Percentiles rank a stretch among this genome's conserved stretches.
These are phyloP conservation scores for Sebastes hopkinsi DNA, from an alignment of 2,797 vertebrate genomes.

Conservation along the genomic window DNA sequence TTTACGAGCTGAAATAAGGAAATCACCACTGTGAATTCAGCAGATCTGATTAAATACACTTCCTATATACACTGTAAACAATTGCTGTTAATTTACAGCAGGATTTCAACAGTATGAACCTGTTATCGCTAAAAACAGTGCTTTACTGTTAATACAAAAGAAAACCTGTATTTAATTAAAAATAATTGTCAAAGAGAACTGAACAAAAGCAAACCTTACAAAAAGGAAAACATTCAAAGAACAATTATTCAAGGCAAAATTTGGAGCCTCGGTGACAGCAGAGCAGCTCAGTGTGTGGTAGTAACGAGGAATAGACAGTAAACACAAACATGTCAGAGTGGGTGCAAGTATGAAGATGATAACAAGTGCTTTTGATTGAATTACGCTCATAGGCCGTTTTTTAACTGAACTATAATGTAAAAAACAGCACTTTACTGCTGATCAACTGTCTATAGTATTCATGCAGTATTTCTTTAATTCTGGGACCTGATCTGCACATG, in stretches of 20 bases:
- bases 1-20: not conserved
- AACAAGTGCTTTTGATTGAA: not conserved
- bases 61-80: no score
- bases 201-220: not conserved
- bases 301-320: not conserved
- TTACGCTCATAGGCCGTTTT: no score
- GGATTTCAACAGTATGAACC: no score
- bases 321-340: not conserved
- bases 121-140: no score
- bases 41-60: not conserved
- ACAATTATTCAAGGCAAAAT: not conserved
- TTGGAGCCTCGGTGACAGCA: not conserved
- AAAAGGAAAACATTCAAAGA: constrained; percentile 8
- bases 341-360: not conserved
- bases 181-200: not conserved
- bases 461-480: no score
- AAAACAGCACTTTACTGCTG: no score
- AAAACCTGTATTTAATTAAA: no score
- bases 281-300: constrained; percentile 8
- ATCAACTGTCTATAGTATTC: no score
- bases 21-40: not conserved
- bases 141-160: no score
- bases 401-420: no score
- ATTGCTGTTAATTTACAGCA: no score
- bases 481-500: no score